A percentile compares a stretch with the other conserved stretches of the same genome.
Evolutionary conservation across 2,797 vertebrate genomes (phyloP).

Genomic region (Mormyrus hasselquistii): DNA sequence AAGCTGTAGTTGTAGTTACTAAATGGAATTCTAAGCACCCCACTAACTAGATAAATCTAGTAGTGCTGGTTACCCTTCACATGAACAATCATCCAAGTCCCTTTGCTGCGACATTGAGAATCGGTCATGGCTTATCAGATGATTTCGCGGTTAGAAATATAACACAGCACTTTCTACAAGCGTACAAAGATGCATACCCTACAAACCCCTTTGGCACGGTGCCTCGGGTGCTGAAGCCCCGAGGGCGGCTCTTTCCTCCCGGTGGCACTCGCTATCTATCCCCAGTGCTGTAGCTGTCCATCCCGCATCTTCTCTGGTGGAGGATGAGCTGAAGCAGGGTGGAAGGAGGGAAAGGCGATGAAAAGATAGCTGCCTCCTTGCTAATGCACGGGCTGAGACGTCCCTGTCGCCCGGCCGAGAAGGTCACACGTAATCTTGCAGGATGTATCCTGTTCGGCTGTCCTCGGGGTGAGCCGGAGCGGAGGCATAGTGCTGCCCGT

Average conservation of each 20-base stretch:
- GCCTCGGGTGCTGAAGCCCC: slow-evolving; percentile 18
- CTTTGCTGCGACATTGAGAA: background rate
- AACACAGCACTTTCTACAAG: background rate
- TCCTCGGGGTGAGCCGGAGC: slow-evolving; percentile 46
- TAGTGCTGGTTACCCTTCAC: background rate
- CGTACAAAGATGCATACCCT: background rate
- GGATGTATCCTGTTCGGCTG: slow-evolving; percentile 59
- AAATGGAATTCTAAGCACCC: background rate
- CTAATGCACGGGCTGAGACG: background rate
- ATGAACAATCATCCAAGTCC: background rate
- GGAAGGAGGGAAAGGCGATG: slow-evolving; percentile 27
- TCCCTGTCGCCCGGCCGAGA: background rate
- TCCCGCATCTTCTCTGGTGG: slow-evolving; percentile 14
- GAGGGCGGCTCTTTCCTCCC: background rate
- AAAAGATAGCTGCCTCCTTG: background rate
- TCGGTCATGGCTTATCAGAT: background rate
- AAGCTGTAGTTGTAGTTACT: background rate
- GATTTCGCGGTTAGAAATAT: background rate
- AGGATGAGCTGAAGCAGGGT: slow-evolving; percentile 30
- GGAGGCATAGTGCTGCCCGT: slow-evolving; percentile 41
- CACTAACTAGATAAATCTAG: background rate
- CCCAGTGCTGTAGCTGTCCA: slow-evolving; percentile 41
- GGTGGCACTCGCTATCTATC: slow-evolving; percentile 36
- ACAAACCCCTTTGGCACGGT: background rate
- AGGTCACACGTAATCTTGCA: slow-evolving; percentile 62